Conservation (phyloP, 2,113 vertebrate species). For the Willisornis vidua region DNA sequence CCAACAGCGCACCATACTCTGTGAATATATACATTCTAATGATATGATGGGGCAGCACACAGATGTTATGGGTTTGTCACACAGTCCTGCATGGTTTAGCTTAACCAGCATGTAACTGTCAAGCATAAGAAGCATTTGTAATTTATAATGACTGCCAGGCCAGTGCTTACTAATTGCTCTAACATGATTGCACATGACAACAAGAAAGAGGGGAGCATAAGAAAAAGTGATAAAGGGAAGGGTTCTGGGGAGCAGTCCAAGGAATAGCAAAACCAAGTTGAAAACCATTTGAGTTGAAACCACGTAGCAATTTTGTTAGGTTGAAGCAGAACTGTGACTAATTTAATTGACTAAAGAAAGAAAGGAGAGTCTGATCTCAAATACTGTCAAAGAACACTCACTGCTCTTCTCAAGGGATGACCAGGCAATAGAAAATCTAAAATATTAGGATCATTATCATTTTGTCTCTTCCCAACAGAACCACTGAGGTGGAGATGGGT, state of each 20-base stretch:
- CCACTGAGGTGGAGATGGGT: not conserved
- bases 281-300: not conserved
- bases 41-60: constrained; percentile 23
- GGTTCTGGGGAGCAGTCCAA: not conserved
- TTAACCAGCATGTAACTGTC: constrained; percentile 1
- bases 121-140: not conserved
- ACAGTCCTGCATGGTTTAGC: constrained; percentile 16
- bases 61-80: constrained; percentile 49
- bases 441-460: not conserved
- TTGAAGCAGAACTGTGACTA: not conserved
- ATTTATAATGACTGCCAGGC: not conserved
- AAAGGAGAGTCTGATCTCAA: not conserved
- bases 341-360: not conserved
- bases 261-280: not conserved
- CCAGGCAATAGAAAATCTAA: not conserved
- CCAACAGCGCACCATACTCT: not conserved
- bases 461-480: not conserved
- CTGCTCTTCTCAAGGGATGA: not conserved
- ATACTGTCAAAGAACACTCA: not conserved
- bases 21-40: constrained; percentile 60
- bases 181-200: not conserved
- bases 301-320: fast-evolving
- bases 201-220: not conserved
- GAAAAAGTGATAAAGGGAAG: not conserved
- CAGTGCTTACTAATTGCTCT: not conserved